phyloP scores from a whole-genome alignment of 2,888 invertebrate genomes.

The Oligia strigilis region DNA sequence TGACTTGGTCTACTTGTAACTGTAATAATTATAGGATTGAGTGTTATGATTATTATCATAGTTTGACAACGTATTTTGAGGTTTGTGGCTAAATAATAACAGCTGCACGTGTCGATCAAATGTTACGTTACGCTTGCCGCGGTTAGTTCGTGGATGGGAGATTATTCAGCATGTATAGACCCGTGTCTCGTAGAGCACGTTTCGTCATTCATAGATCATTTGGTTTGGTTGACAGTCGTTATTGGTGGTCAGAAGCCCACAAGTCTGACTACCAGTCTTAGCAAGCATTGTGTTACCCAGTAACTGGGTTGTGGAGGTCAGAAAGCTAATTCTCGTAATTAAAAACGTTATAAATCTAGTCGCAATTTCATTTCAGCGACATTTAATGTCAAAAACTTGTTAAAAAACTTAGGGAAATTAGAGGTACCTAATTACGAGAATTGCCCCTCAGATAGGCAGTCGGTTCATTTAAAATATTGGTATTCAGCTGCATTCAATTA shows the following conservation, averaged over 20 bases:
- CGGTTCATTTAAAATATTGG: neutral
- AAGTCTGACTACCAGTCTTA: neutral
- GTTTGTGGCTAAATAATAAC: neutral
- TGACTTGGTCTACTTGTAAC: slow-evolving; percentile 1
- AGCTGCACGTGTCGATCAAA: neutral
- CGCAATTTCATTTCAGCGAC: too few relatives aligned
- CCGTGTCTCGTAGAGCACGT: too few relatives aligned
- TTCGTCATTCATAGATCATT: too few relatives aligned
- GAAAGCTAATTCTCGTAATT: too few relatives aligned
- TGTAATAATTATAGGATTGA: slow-evolving; percentile 7
- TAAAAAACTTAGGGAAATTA: too few relatives aligned
- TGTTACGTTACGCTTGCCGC: neutral
- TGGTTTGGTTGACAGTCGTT: neutral
- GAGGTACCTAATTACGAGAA: too few relatives aligned
- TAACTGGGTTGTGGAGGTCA: neutral
- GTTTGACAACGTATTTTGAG: neutral
- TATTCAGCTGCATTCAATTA: neutral
- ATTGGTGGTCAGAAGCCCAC: neutral
- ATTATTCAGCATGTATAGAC: neutral
- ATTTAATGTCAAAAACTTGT: too few relatives aligned
- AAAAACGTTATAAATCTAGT: too few relatives aligned
- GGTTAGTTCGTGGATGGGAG: neutral
- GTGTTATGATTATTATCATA: neutral
- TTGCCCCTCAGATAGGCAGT: neutral
- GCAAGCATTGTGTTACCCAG: too few relatives aligned